phyloP scores from a whole-genome alignment of 2,888 invertebrate species.

The Caenorhabditis drosophilae region DNA sequence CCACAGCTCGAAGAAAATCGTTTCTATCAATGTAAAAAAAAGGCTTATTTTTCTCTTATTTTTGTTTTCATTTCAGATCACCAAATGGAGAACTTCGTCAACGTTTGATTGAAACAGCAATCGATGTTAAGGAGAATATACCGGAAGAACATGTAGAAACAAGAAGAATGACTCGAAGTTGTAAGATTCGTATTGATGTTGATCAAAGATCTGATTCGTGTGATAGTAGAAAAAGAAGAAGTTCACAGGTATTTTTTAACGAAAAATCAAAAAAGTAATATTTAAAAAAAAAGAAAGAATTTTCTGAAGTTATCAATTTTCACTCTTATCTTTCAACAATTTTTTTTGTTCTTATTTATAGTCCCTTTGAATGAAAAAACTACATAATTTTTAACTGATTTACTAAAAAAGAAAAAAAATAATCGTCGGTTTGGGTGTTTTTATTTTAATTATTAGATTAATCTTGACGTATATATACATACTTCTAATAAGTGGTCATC shows the following conservation, averaged over 20 bases:
- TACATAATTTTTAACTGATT: not conserved
- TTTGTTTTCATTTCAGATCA: too few species aligned
- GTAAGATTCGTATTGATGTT: slow-evolving; percentile 3
- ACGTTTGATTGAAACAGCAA: slow-evolving; percentile 24
- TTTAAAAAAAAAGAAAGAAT: not conserved
- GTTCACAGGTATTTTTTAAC: not conserved
- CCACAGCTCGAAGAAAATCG: too few species aligned
- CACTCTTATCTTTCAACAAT: not conserved
- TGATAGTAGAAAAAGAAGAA: slow-evolving; percentile 10
- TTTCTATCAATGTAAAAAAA: too few species aligned
- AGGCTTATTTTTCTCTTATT: too few species aligned
- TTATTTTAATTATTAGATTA: too few species aligned
- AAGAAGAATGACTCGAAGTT: not conserved
- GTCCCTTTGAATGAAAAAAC: not conserved
- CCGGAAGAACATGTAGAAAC: slow-evolving; percentile 4
- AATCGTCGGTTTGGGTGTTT: slow-evolving; percentile 5
- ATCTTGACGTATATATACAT: too few species aligned
- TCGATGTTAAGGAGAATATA: slow-evolving; percentile 35
- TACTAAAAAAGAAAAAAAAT: not conserved
- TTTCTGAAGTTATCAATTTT: not conserved
- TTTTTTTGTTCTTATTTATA: slow-evolving; percentile 1
- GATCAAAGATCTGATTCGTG: slow-evolving; percentile 9
- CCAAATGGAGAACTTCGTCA: slow-evolving; percentile 27
- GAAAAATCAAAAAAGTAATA: too few species aligned
- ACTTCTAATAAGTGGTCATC: too few species aligned